Evolutionary conservation across 2,888 invertebrate species (phyloP).

Genomic region (Agrotis ipsilon): DNA sequence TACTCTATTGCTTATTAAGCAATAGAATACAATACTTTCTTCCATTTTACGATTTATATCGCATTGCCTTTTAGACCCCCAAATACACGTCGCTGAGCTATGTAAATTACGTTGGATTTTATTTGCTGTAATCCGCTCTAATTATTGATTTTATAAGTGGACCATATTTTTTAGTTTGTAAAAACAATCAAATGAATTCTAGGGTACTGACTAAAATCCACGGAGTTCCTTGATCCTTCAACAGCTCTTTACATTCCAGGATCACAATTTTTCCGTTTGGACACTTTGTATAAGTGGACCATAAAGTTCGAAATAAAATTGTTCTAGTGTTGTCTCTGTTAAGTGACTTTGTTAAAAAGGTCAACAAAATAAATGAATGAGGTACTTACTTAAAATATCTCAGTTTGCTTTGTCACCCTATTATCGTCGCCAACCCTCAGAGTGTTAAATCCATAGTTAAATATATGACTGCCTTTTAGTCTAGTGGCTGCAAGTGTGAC

Average conservation of each 20-base stretch:
- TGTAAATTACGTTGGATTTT: neutral
- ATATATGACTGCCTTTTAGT: neutral
- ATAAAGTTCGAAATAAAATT: neutral
- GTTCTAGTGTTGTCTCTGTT: conserved; percentile 1
- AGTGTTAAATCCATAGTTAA: neutral
- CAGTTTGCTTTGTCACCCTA: conserved; percentile 48
- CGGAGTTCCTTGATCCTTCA: too few relatives aligned
- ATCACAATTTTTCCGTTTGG: too few relatives aligned
- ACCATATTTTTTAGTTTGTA: too few relatives aligned
- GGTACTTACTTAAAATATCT: conserved; percentile 37
- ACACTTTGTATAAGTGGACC: neutral
- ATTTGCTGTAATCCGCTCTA: neutral
- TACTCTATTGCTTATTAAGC: too few relatives aligned
- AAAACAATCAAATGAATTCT: too few relatives aligned
- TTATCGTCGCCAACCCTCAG: conserved; percentile 15
- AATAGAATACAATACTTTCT: too few relatives aligned
- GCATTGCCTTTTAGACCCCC: too few relatives aligned
- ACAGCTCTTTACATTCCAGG: too few relatives aligned
- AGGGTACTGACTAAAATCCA: too few relatives aligned
- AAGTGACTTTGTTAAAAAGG: conserved; percentile 25
- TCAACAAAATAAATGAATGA: conserved; percentile 20
- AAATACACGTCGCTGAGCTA: too few relatives aligned
- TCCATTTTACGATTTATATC: too few relatives aligned
- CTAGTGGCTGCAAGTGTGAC: too few relatives aligned
- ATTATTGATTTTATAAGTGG: neutral